These are phyloP conservation scores for Ormia ochracea DNA, from an alignment of 2,888 invertebrate species.

Conservation along the genomic window DNA sequence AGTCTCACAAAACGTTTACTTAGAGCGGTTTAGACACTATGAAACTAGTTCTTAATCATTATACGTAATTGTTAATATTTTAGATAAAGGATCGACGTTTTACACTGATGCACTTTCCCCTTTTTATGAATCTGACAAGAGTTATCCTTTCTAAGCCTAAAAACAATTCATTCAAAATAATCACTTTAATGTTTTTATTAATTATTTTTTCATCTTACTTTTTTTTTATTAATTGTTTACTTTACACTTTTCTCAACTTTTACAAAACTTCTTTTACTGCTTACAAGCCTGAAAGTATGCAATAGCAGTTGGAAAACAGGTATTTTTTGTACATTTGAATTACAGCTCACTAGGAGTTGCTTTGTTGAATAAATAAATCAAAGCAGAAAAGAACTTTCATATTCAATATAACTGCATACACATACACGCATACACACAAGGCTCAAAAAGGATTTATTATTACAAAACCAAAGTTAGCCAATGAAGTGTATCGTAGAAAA, in stretches of 20 bases:
- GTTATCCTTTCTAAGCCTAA: too few species aligned
- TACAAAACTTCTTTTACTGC: constrained; percentile 7
- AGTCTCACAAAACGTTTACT: too few species aligned
- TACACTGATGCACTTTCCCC: too few species aligned
- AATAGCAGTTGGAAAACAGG: constrained; percentile 1
- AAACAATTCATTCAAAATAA: neutral
- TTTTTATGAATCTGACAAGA: too few species aligned
- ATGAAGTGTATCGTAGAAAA: constrained; percentile 14
- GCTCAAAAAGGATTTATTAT: neutral
- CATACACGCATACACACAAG: neutral
- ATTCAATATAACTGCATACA: neutral
- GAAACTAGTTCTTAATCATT: too few species aligned
- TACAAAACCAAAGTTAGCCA: neutral
- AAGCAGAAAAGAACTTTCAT: neutral
- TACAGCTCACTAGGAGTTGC: neutral
- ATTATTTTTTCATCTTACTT: neutral
- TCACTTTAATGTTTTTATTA: neutral
- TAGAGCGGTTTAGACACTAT: too few species aligned
- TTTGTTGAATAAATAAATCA: neutral
- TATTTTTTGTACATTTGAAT: neutral
- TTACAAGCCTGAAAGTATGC: constrained; percentile 30
- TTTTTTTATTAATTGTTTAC: constrained; percentile 15
- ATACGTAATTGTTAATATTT: too few species aligned
- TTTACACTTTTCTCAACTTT: neutral
- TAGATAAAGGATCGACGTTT: too few species aligned